Conservation (phyloP, 2,113 vertebrate genomes). For the Tetrax tetrax region DNA sequence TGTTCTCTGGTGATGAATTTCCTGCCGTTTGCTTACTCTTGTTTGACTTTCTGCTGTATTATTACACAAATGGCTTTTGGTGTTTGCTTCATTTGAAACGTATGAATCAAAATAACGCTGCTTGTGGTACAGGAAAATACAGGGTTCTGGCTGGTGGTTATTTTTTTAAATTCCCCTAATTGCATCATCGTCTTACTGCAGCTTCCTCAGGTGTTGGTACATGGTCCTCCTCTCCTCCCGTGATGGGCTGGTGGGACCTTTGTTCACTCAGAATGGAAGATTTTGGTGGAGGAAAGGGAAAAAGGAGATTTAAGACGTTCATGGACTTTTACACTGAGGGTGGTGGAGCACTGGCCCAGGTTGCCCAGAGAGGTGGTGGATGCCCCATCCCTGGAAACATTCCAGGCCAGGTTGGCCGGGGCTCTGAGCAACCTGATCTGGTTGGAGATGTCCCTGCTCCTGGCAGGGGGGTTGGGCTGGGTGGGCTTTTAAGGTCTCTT, state of each 20-base stretch:
- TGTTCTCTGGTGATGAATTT: constrained; percentile 34
- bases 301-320: background rate
- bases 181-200: rapidly evolving
- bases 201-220: rapidly evolving
- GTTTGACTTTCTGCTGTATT: constrained; percentile 27
- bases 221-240: background rate
- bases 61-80: constrained; percentile 33
- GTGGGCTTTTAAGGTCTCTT: too few species aligned
- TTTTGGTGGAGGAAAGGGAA: background rate
- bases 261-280: background rate
- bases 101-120: background rate
- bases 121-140: rapidly evolving
- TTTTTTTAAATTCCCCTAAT: background rate
- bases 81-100: background rate
- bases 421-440: too few species aligned
- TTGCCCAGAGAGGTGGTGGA: too few species aligned
- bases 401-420: too few species aligned
- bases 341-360: too few species aligned
- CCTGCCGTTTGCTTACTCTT: constrained; percentile 3
- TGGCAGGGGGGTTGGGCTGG: too few species aligned
- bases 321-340: background rate
- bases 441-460: too few species aligned
- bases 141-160: rapidly evolving
- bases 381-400: too few species aligned
- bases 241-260: rapidly evolving